Evolutionary conservation across 2,113 vertebrate genomes (phyloP).

Genomic region (Pelecanus crispus): DNA sequence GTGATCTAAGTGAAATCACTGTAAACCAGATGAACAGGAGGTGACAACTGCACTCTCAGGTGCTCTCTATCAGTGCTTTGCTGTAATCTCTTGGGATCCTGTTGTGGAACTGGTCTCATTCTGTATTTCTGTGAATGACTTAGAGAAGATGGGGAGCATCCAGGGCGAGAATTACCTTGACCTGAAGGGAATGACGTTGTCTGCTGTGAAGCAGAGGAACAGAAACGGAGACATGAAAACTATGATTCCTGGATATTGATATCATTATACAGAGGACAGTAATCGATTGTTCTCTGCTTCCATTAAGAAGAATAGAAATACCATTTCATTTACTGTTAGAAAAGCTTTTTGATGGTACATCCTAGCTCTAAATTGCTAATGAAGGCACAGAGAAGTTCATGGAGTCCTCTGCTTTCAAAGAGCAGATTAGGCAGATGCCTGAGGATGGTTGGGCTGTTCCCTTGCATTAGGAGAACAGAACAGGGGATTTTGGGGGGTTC

Average conservation of each 20-base stretch:
- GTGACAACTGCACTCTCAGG: neutral
- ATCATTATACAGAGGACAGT: neutral
- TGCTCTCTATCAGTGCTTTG: neutral
- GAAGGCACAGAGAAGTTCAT: neutral
- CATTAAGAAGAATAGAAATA: neutral
- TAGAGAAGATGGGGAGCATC: neutral
- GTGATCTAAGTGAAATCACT: neutral
- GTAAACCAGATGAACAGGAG: neutral
- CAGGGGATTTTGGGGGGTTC: neutral
- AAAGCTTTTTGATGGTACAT: neutral
- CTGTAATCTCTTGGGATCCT: neutral
- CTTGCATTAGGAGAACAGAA: neutral
- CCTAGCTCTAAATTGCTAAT: neutral
- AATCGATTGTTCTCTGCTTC: neutral
- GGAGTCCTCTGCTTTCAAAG: neutral
- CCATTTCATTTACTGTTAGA: neutral
- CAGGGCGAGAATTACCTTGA: neutral
- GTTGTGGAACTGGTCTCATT: neutral
- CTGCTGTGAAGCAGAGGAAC: neutral
- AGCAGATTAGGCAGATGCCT: neutral
- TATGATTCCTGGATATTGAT: neutral
- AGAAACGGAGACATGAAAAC: neutral
- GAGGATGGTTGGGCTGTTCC: neutral
- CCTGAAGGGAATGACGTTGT: neutral
- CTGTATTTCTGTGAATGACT: neutral